Conservation (phyloP, 2,113 vertebrate species). For the Brienomyrus brachyistius region DNA sequence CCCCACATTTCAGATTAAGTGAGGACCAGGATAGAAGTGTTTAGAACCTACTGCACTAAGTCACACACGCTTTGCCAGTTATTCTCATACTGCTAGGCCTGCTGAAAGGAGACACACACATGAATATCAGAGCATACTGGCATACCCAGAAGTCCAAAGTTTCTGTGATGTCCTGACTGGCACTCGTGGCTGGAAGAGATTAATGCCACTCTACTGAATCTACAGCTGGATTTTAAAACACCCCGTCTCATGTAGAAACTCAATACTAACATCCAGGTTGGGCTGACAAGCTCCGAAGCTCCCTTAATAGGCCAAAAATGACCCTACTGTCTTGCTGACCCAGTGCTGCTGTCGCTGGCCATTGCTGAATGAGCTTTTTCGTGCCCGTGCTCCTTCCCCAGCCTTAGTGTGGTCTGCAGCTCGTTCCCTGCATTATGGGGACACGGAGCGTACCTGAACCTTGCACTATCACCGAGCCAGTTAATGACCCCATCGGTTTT, state of each 20-base stretch:
- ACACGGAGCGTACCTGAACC: conserved; percentile 32
- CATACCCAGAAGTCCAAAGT: neutral
- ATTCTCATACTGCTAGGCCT: neutral
- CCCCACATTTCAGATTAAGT: neutral
- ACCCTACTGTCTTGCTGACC: neutral
- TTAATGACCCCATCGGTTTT: conserved; percentile 62
- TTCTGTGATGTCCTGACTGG: neutral
- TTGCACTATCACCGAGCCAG: conserved; percentile 35
- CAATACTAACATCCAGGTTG: neutral
- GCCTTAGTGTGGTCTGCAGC: neutral
- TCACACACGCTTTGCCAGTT: neutral
- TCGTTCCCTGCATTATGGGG: conserved; percentile 3
- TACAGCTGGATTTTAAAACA: neutral
- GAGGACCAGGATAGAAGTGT: neutral
- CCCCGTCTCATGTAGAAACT: neutral
- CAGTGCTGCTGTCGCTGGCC: conserved; percentile 27
- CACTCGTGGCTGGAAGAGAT: neutral
- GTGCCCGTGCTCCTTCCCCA: conserved; percentile 17
- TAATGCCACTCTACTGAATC: neutral
- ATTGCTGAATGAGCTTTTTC: neutral
- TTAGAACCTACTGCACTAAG: neutral
- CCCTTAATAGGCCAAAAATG: neutral
- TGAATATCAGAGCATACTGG: neutral
- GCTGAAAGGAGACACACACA: neutral
- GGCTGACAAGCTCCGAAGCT: neutral